Evolutionary conservation across 2,797 vertebrate species (phyloP), one percentile per base, ranked within the genome.

Genomic region (Liparis tanakae): DNA sequence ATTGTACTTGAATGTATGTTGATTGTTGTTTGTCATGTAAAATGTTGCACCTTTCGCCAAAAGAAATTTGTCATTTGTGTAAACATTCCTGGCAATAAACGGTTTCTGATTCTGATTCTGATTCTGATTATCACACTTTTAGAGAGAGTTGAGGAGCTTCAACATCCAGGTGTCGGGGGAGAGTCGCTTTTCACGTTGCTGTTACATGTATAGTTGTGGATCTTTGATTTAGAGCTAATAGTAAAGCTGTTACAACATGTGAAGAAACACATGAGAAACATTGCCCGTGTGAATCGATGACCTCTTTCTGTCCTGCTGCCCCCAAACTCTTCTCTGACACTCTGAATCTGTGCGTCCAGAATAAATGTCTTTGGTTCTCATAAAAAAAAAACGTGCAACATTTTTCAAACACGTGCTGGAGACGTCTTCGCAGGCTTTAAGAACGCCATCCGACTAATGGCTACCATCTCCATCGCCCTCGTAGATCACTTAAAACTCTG

Each of bases 381-480:
- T 7, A 22, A 30, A 54, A 5, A 64, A 62, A 80, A 74, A 13
- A 17, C 18, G 59, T 70, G 56, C 58, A 67, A 77, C 59, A 43
- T 75, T 79, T 81, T 83, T 88, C 72, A 87, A 73, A 87, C 81
- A 53, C 18, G 66, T 14, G 68, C 60, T 43, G 66, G 18, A 71
- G 61, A 85, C 76, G 79, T 83, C 86, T 87, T 89, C 74, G 72
- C 78, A 82, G 75, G 68, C 85, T 73, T 76, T 15, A 36, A 76
- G 74, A 84, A 82, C 66, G 54, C 63, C 78, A 80, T 78, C 70
- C 85, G 76, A 20, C 85, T 92, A 92, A 93, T 89, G 89, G 89
- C 70, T 80, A 65, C 76, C 81, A 83, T 91, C 82, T 85, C 85
- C 73, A 77, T 87, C 80, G 76, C 85, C 85, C 81, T 85, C 58